Base-by-base conservation (phyloP, 2,113 vertebrate genomes). In the Chaetodon trifascialis region DNA sequence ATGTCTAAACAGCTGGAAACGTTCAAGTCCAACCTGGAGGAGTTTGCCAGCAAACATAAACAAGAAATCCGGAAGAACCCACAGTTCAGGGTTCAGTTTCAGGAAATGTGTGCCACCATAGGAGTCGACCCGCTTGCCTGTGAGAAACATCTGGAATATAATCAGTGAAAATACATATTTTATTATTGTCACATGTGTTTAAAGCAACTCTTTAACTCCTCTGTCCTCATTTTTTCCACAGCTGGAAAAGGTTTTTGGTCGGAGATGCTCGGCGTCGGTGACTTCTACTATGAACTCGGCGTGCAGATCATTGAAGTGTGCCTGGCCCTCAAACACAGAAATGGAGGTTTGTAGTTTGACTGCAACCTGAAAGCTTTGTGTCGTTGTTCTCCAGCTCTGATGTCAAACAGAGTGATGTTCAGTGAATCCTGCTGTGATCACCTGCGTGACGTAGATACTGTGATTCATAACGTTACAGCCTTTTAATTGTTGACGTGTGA, bases 211-310 rank as follows among this genome's bases (percentile, higher is more conserved):
- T 55, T 40, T 2, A 47, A 58, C n/a, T 7, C 5, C 38, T 40
- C 5, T 73, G 52, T 62, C 4, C 6, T 58, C 0, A 4, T 47
- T 23, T 64, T 36, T 47, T 42, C 15, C 52, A 82, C 89, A 99
- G 98, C 98, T 71, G 98, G 98, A 0, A 99, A 99, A 96, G 98
- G 98, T 19, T 99, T 99, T 87, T 99, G 98, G 98, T 98, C 98
- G 0, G 98, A 99, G 94, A 98, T 99, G 97, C 91, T 99, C 1
- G 98, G 98, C 0, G 97, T 99, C 1, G 98, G 98, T 38, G 98
- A 99, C 86, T 99, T 99, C 83, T 99, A 99, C 90, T 99, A 99
- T 4, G 98, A 99, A 68, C 94, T 99, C 0, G 98, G 98, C 0
- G 98, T 99, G 17, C 98, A 99, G 94, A 98, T 99, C 51, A 95